phyloP scores from a whole-genome alignment of 64 coral and sea anemone species.

The Pocillopora verrucosa region DNA sequence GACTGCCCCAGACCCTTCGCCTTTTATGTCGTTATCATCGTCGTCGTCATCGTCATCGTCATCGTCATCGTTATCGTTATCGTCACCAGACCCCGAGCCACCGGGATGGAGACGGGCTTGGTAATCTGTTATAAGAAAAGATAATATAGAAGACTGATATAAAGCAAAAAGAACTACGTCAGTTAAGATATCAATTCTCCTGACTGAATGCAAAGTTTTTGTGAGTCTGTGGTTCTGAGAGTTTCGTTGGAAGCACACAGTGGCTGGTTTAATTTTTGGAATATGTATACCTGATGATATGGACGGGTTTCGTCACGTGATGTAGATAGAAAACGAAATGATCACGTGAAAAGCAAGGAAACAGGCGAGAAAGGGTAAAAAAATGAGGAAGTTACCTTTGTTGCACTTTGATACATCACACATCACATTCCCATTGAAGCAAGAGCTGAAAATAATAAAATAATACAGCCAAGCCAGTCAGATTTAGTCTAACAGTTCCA shows the following conservation, averaged over 20 bases:
- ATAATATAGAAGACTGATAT: neutral
- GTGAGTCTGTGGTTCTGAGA: too few relatives aligned
- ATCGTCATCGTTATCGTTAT: neutral
- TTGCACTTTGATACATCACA: slow-evolving; percentile 40
- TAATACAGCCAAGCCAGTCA: neutral
- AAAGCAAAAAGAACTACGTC: too few relatives aligned
- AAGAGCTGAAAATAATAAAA: neutral
- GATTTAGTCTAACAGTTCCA: neutral
- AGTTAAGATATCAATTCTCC: too few relatives aligned
- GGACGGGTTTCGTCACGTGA: too few relatives aligned
- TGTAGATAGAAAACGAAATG: too few relatives aligned
- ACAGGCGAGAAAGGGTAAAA: neutral
- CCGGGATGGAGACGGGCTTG: slow-evolving; percentile 17
- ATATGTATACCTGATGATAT: too few relatives aligned
- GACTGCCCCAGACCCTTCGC: neutral
- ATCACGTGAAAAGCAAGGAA: neutral
- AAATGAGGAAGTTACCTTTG: neutral
- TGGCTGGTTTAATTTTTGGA: too few relatives aligned
- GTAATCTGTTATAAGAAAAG: neutral
- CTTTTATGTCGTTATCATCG: neutral
- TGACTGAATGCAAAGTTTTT: too few relatives aligned
- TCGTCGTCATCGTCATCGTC: neutral
- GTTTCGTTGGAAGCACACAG: too few relatives aligned
- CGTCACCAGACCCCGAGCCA: slow-evolving; percentile 38
- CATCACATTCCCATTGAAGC: slow-evolving; percentile 39